phyloP scores from a whole-genome alignment of 2,888 invertebrate species.

The Sarcophaga variegata region DNA sequence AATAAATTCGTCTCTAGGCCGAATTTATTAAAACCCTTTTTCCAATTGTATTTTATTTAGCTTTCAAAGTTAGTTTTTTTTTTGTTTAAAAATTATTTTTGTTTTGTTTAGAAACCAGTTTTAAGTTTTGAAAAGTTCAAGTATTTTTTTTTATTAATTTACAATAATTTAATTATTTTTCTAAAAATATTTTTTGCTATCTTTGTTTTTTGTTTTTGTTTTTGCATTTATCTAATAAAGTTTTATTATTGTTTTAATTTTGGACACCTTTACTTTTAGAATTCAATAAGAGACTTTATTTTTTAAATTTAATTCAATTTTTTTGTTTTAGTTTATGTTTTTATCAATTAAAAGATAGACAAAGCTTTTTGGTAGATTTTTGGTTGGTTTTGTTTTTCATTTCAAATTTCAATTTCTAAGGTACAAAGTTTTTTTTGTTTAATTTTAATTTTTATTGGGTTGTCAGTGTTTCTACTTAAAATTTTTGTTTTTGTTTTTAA shows the following conservation, averaged over 20 bases:
- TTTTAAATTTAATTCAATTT: conserved; percentile 17
- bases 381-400: conserved; percentile 24
- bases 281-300: conserved; percentile 25
- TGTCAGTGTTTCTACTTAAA: neutral
- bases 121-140: conserved; percentile 39
- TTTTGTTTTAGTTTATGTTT: conserved; percentile 8
- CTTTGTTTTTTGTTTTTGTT: too few species aligned
- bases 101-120: conserved; percentile 54
- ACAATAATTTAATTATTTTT: conserved; percentile 33
- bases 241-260: conserved; percentile 64
- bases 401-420: conserved; percentile 48
- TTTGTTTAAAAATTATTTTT: neutral
- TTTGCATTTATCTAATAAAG: conserved; percentile 14
- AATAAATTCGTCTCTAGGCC: too few species aligned
- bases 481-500: conserved; percentile 28
- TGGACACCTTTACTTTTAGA: conserved; percentile 64
- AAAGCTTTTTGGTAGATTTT: conserved; percentile 58
- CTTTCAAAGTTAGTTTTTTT: conserved; percentile 35
- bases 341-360: conserved; percentile 30
- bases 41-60: neutral
- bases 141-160: conserved; percentile 8
- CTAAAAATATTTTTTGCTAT: conserved; percentile 57
- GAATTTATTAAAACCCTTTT: too few species aligned
- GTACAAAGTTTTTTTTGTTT: conserved; percentile 61
- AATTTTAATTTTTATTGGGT: neutral